phyloP scores from a whole-genome alignment of 2,888 invertebrate species.

The Acleris emargana region DNA sequence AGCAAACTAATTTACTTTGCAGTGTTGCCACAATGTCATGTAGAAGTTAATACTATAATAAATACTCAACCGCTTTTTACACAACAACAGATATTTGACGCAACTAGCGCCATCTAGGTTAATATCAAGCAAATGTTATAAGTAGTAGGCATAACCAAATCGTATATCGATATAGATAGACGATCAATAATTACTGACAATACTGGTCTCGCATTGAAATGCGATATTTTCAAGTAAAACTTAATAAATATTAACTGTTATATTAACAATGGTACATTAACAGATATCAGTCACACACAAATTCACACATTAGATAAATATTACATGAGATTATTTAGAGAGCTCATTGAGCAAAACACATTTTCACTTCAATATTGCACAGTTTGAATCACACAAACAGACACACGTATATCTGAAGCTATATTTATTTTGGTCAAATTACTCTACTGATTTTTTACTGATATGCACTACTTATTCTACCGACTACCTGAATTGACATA shows the following conservation, averaged over 20 bases:
- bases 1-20: slow-evolving; percentile 47
- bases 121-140: slow-evolving; percentile 5
- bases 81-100: background rate
- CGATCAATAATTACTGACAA: no score
- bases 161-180: no score
- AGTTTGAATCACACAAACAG: background rate
- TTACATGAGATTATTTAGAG: slow-evolving; percentile 24
- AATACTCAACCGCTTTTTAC: background rate
- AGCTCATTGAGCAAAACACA: slow-evolving; percentile 29
- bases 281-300: slow-evolving; percentile 22
- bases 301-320: background rate
- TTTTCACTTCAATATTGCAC: background rate
- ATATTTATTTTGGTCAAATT: slow-evolving; percentile 48
- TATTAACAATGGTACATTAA: background rate
- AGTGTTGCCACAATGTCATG: slow-evolving; percentile 50
- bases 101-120: background rate
- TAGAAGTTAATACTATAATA: slow-evolving; percentile 1
- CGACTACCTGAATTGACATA: slow-evolving; percentile 37
- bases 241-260: no score
- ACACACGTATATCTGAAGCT: slow-evolving; percentile 19
- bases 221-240: no score
- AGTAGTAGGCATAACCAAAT: background rate
- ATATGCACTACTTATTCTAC: slow-evolving; percentile 54
- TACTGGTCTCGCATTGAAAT: no score
- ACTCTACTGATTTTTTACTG: slow-evolving; percentile 45